Conservation (phyloP, 2,113 vertebrate species). For the Hemiscyllium ocellatum region DNA sequence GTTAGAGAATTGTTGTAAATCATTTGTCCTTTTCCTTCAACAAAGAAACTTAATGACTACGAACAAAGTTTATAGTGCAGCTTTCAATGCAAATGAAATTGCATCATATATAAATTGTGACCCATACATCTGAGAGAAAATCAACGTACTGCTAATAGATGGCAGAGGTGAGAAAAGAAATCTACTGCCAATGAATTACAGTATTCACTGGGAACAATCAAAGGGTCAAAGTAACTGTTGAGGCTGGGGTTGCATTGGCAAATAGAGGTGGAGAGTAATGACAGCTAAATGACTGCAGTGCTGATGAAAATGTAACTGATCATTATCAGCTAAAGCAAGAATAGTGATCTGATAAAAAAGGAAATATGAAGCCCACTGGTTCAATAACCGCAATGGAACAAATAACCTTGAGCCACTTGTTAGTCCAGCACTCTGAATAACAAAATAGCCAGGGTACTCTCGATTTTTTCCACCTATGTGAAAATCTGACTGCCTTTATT, state of each 20-base stretch:
- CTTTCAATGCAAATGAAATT: constrained; percentile 1
- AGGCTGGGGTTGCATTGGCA: not conserved
- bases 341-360: constrained; percentile 32
- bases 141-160: not conserved
- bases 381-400: constrained; percentile 37
- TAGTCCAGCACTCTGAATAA: not conserved
- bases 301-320: constrained; percentile 35
- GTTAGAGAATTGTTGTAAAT: not conserved
- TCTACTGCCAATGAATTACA: constrained; percentile 1
- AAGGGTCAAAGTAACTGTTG: constrained; percentile 24
- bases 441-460: not conserved
- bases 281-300: constrained; percentile 23
- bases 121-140: not conserved
- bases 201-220: constrained; percentile 26
- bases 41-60: not conserved
- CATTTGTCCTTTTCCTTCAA: not conserved
- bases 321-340: constrained; percentile 27
- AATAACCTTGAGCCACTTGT: constrained; percentile 26
- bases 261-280: constrained; percentile 31
- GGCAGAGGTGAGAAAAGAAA: not conserved
- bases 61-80: not conserved
- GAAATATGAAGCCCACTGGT: constrained; percentile 33
- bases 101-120: constrained; percentile 16
- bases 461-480: not conserved
- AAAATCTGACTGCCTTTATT: not conserved